A percentile compares a stretch with the other conserved stretches of the same genome.
phyloP scores from a whole-genome alignment of 92 coral and sea anemone genomes.

The Actinostola sp. region DNA sequence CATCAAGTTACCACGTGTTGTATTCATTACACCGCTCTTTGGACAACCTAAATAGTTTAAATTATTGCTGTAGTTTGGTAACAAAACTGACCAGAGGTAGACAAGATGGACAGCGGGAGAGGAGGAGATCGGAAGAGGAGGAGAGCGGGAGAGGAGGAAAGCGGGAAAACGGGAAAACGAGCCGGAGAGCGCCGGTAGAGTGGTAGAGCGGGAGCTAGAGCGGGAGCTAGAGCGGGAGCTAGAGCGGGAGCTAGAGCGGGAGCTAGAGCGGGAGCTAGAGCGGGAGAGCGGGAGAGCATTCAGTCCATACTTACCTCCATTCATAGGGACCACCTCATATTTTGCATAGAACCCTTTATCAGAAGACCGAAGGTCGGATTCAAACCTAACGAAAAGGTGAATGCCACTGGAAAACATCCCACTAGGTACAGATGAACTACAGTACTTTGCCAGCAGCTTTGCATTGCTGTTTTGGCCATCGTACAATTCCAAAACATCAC shows the following conservation, averaged over 20 bases:
- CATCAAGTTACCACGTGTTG: not conserved
- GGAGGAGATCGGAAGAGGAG: no score
- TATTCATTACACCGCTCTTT: not conserved
- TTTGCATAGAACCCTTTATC: not conserved
- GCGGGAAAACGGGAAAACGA: no score
- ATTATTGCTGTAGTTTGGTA: no score
- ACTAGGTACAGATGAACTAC: not conserved
- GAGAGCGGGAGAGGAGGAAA: no score
- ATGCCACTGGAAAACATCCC: conserved; percentile 4
- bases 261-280: no score
- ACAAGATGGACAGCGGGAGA: no score
- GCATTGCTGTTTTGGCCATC: conserved; percentile 11
- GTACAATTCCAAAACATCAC: not conserved
- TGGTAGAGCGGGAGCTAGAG: no score
- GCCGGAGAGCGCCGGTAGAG: no score
- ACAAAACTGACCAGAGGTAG: no score
- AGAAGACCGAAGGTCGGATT: not conserved
- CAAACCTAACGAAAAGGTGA: not conserved
- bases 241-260: no score
- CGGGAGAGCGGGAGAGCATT: no score
- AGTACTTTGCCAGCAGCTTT: not conserved
- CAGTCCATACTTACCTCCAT: conserved; percentile 10
- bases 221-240: no score
- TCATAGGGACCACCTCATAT: not conserved
- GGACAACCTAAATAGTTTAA: not conserved